Evolutionary conservation across 2,797 vertebrate species (phyloP).

Genomic region (Corythornis leucogaster): DNA sequence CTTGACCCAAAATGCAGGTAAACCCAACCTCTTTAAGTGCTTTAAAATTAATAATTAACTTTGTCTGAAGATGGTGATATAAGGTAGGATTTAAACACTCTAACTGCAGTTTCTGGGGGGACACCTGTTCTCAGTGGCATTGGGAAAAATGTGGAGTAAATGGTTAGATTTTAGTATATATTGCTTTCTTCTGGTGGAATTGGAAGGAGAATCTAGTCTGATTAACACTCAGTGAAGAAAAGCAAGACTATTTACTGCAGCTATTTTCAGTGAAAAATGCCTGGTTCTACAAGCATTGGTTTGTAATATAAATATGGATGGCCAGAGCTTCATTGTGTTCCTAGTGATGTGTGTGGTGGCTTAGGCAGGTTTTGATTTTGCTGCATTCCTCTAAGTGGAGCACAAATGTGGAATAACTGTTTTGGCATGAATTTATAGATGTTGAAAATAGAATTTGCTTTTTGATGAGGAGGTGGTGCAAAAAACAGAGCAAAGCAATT

Average conservation of each 20-base stretch:
- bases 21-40: background rate
- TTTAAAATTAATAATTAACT: background rate
- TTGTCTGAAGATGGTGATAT: background rate
- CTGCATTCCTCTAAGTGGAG: background rate
- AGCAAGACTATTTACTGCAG: background rate
- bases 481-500: background rate
- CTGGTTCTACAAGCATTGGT: background rate
- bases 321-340: background rate
- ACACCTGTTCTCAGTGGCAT: background rate
- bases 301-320: background rate
- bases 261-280: constrained; percentile 12
- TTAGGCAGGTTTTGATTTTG: background rate
- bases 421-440: background rate
- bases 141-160: background rate
- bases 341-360: background rate
- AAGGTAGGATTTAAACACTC: background rate
- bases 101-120: background rate
- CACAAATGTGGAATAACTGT: background rate
- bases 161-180: background rate
- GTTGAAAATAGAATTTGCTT: background rate
- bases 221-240: background rate
- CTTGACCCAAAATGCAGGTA: background rate
- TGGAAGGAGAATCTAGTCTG: background rate
- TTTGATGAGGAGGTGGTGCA: background rate
- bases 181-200: background rate